Base-by-base conservation (phyloP, 2,888 invertebrate genomes). In the Chloroclystis v-ata region DNA sequence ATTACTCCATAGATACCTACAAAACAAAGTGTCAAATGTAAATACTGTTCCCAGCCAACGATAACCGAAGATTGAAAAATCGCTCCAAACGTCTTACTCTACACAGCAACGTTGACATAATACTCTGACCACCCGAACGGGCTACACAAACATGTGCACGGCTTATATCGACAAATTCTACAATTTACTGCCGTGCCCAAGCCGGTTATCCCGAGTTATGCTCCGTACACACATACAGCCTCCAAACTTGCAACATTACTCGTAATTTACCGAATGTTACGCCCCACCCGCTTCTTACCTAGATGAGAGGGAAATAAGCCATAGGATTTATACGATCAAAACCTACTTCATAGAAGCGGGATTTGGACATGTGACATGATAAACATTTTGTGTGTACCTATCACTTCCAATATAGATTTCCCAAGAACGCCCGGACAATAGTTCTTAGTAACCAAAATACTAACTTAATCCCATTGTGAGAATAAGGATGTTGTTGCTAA, bases 91-190 rank as follows among this genome's bases (percentile, higher is more conserved):
- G 20, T 20, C 20, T 20, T 33, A 33, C 6, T n/a, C 32, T 33
- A n/a, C 20, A 10, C 6, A 33, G 2, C 7, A 26, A 6, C 9
- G 26, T n/a, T 33, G 32, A 4, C 16, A 33, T 16, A 33, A 33
- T 16, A 13, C 14, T 8, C 14, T 4, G n/a, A 14, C 16, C 32
- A 33, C 37, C 40, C 28, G 46, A 41, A 10, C 33, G 25, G 38
- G 35, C 28, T 38, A 33, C 16, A 49, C 46, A 46, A 54, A 41
- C 54, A 52, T 47, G 49, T 51, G 47, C 52, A 35, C 41, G 24
- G 49, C 43, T 49, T 55, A 49, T 50, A 55, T 55, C 55, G 55
- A 52, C 52, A 50, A 55, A 55, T 52, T 55, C 43, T 46, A 52
- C 43, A 46, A 50, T 48, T 50, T 52, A 52, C 50, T 48, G 46